A percentile compares a stretch with the other conserved stretches of the same genome.
Evolutionary conservation across 2,797 vertebrate species (phyloP).

Genomic region (Allobates femoralis): DNA sequence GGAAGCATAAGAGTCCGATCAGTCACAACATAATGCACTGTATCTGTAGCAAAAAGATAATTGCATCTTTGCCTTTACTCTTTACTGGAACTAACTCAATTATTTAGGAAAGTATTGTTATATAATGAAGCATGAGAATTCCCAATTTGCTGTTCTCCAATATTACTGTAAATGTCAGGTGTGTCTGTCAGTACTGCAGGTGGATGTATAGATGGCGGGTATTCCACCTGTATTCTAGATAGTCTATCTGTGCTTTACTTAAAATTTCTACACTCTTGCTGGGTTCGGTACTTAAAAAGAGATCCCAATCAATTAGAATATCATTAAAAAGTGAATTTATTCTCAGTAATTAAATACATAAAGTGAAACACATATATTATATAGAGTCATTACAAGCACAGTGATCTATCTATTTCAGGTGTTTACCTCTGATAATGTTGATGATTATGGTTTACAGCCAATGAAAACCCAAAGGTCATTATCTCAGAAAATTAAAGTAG

Average conservation of each 20-base stretch:
- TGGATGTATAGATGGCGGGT: slow-evolving; percentile 3
- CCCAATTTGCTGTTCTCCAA: neutral
- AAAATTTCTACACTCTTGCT: neutral
- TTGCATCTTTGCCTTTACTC: neutral
- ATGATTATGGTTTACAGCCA: too few relatives aligned
- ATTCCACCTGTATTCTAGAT: neutral
- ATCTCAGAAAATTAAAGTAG: too few relatives aligned
- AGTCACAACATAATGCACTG: neutral
- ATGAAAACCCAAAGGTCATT: too few relatives aligned
- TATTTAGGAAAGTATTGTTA: neutral
- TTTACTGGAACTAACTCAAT: neutral
- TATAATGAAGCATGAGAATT: too few relatives aligned
- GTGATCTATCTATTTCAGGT: too few relatives aligned
- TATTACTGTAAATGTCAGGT: slow-evolving; percentile 30
- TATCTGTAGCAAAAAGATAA: neutral
- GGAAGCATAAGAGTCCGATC: neutral
- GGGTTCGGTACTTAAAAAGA: neutral
- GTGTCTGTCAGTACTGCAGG: slow-evolving; percentile 40
- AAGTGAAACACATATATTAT: too few relatives aligned
- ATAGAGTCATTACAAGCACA: too few relatives aligned
- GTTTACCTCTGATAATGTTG: too few relatives aligned
- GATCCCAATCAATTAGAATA: too few relatives aligned
- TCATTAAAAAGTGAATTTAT: too few relatives aligned
- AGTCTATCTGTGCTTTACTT: neutral
- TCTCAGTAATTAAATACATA: too few relatives aligned